Evolutionary conservation across 2,888 invertebrate species (phyloP).

Genomic region (Azorinus chamasolen): DNA sequence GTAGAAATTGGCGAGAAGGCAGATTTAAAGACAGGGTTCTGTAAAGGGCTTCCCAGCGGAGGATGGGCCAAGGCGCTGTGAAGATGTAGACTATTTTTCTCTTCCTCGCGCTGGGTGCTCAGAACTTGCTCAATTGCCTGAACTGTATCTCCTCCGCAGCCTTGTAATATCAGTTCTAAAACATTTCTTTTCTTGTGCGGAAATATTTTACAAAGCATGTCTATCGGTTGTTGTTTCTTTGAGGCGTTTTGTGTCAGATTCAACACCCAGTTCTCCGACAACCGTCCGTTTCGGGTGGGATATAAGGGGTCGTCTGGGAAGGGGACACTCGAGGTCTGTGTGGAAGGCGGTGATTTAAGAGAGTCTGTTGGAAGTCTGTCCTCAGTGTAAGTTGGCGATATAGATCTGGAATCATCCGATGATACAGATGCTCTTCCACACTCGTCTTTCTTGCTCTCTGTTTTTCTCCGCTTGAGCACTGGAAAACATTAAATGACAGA

Average conservation of each 20-base stretch:
- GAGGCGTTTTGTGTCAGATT: conserved; percentile 51
- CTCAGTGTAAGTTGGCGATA: conserved; percentile 52
- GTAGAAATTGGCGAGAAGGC: conserved; percentile 84
- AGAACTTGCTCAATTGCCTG: conserved; percentile 96
- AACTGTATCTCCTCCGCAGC: conserved; percentile 95
- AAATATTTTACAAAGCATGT: conserved; percentile 95
- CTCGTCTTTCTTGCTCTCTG: conserved; percentile 60
- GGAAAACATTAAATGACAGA: conserved; percentile 29
- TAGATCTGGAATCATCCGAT: conserved; percentile 54
- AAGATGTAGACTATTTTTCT: conserved; percentile 28
- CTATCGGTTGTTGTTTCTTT: conserved; percentile 89
- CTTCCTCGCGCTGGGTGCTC: conserved; percentile 78
- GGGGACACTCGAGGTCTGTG: conserved; percentile 26
- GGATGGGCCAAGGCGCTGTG: conserved; percentile 18
- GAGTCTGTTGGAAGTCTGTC: conserved; percentile 38
- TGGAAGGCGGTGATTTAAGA: conserved; percentile 19
- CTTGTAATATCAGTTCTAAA: conserved; percentile 93
- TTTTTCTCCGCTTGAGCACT: conserved; percentile 68
- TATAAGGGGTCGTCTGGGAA: conserved; percentile 35
- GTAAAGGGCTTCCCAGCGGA: conserved; percentile 40
- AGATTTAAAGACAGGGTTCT: conserved; percentile 77
- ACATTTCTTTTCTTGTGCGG: conserved; percentile 94
- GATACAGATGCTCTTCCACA: conserved; percentile 62
- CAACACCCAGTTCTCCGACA: conserved; percentile 63
- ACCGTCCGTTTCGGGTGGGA: conserved; percentile 33